Evolutionary conservation across 2,888 invertebrate genomes (phyloP), one percentile per base, ranked within the genome.

Genomic region (Drosophila mimetica): DNA sequence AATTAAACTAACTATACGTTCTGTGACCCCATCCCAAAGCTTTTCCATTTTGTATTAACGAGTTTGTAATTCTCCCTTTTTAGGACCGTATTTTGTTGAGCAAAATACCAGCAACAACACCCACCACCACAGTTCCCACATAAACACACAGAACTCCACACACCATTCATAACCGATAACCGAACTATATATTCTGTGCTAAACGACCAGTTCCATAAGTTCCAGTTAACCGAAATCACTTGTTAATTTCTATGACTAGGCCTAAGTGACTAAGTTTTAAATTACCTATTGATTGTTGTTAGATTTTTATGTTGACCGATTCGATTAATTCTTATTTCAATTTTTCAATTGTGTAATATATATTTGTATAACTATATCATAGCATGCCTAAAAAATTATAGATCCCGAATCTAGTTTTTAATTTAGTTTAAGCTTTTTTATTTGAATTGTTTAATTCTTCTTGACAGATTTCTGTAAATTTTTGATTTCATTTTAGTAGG

Each of bases 91-190:
- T 70, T 70, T 70, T 70, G 69, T 72, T 48, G 69, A 70, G 59
- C 79, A 78, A 79, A 76, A 72, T 77, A 65, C 70, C 88, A 85
- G 67, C 79, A 69, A 80, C 66, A 46, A 61, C 61, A 36, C 51
- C 69, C 63, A 69, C 47, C 61, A 75, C 46, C 67, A 79, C 46
- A 64, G 50, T 61, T 54, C 71, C 80, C 67, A 77, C 72, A 85
- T 63, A 75, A 52, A 71, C 39, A 52, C 63, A 67, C 60, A 52
- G 64, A 64, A 66, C 64, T 64, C 52, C 36, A 42, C 42, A 66
- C 67, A 66, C 34, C 42, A 64, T 66, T 25, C 73, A 50, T 71
- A 69, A 46, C 47, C 39, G 59, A 58, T 34, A 61, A 61, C 32
- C 46, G 48, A 63, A 63, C 36, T 44, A 37, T 44, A 52, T 51